These are phyloP conservation scores for Limnephilus lunatus DNA, from an alignment of 2,888 invertebrate genomes.

Conservation along the genomic window DNA sequence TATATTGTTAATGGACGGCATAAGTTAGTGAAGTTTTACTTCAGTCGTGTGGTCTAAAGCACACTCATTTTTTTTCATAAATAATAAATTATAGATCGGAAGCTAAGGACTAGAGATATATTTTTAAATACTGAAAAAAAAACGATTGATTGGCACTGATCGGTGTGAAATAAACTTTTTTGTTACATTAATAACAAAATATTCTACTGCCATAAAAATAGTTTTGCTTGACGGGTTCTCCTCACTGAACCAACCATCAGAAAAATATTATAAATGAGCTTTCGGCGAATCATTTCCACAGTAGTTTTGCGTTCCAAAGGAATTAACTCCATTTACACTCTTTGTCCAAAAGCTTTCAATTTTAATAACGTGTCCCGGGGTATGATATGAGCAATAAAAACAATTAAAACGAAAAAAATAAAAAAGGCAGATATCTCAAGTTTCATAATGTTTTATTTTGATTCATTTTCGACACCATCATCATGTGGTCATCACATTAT, in stretches of 20 bases:
- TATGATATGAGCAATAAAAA: neutral
- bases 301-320: neutral
- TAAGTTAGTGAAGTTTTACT: too few relatives aligned
- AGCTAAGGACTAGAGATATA: too few relatives aligned
- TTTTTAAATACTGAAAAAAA: neutral
- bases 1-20: too few relatives aligned
- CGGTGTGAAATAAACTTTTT: neutral
- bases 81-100: too few relatives aligned
- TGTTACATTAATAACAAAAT: too few relatives aligned
- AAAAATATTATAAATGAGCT: neutral
- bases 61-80: too few relatives aligned
- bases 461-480: neutral
- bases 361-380: neutral
- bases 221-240: too few relatives aligned
- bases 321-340: neutral
- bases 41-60: too few relatives aligned
- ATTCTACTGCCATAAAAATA: neutral
- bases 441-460: neutral
- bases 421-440: neutral
- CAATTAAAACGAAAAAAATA: neutral
- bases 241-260: neutral
- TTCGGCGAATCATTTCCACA: neutral
- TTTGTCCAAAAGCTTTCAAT: neutral
- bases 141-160: neutral
- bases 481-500: neutral